Evolutionary conservation across 2,888 invertebrate species (phyloP), one percentile per base, ranked within the genome.

Genomic region (Rhagonycha fulva): DNA sequence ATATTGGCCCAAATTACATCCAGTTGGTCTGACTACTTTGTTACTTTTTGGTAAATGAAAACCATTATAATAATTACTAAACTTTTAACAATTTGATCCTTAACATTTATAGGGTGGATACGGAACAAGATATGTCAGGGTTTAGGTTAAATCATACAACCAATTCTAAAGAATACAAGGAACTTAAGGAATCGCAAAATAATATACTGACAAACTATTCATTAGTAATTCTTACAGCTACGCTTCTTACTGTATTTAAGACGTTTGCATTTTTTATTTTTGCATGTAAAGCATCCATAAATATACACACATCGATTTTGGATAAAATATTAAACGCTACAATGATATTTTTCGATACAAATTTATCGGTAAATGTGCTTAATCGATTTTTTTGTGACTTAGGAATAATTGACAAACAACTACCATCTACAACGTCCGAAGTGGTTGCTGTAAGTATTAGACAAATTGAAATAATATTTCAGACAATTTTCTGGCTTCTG

Each of bases 301-400:
- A 76, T n/a, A 75, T 83, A 11, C 83, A 83, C 62, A 75, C 79
- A 26, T 72, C 62, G 4, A 74, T 80, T 10, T 80, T 83, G 68
- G 67, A 78, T 3, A 80, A 74, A 62, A 75, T 83, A 11, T 75
- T 82, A 9, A 75, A 77, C 14, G 82, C 83, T 7, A 71, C 76
- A 9, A 82, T 83, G 80, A 76, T 70, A 9, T 82, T 84, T 78
- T 82, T 81, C 32, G 82, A 82, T 61, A 63, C 32, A 3, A 76
- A 82, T 72, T 73, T 80, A 23, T 80, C 82, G 0, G 83, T 82
- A 28, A 83, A 82, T 62, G 80, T 83, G 60, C 75, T 83, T 9
- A 83, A 82, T 72, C 47, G 83, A 63, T 82, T 83, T 70, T 82
- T 83, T 9, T 81, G 81, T 47, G 83, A 83, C 76, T 75, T 84